phyloP scores from a whole-genome alignment of 2,113 vertebrate species.

The Chaetops frenatus region DNA sequence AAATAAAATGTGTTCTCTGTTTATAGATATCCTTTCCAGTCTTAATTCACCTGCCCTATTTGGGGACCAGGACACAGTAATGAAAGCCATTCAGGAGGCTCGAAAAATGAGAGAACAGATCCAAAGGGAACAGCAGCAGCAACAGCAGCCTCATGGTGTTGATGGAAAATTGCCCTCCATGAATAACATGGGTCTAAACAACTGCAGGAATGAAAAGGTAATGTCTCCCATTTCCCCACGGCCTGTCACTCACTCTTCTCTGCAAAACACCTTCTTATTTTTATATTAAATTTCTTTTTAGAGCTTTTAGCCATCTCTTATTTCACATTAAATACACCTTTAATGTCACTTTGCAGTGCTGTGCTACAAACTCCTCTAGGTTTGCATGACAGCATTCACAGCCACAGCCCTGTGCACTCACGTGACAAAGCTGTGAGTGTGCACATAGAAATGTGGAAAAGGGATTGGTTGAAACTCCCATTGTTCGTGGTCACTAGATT shows the following conservation, averaged over 20 bases:
- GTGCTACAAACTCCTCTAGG: background rate
- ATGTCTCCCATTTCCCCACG: background rate
- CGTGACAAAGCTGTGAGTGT: background rate
- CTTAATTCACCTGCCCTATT: constrained; percentile 96
- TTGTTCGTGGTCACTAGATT: background rate
- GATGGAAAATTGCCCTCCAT: constrained; percentile 91
- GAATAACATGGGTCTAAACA: constrained; percentile 87
- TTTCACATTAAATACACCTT: background rate
- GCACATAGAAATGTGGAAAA: background rate
- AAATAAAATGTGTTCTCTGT: constrained; percentile 7
- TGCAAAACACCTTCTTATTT: background rate
- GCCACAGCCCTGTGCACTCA: background rate
- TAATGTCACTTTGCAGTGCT: background rate
- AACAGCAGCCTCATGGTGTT: constrained; percentile 84
- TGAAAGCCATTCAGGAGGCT: constrained; percentile 99
- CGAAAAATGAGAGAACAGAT: constrained; percentile 99
- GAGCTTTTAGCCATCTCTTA: background rate
- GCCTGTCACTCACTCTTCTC: background rate
- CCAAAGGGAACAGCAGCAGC: constrained; percentile 83
- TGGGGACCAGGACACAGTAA: constrained; percentile 98
- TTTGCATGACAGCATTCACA: background rate
- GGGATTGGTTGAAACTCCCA: background rate
- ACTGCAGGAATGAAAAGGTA: constrained; percentile 97
- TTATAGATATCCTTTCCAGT: constrained; percentile 95
- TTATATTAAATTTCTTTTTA: background rate